A percentile compares a stretch with the other conserved stretches of the same genome.
These are phyloP conservation scores for Pollenia angustigena DNA, from an alignment of 2,888 invertebrate species.

Conservation along the genomic window DNA sequence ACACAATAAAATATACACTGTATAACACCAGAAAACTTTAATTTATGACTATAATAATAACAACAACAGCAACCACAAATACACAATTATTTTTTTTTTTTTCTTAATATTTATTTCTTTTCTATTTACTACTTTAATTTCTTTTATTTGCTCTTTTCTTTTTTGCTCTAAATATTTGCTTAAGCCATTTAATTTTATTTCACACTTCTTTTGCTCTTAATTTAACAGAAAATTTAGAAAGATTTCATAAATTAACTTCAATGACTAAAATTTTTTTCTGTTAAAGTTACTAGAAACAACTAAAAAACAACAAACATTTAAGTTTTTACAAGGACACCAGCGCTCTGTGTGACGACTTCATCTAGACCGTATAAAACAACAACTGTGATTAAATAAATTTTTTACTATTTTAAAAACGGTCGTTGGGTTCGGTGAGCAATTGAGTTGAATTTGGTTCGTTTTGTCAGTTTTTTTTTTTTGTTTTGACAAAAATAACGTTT, in stretches of 20 bases:
- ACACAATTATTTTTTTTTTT: not conserved
- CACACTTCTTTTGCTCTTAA: too few relatives aligned
- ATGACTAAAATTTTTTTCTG: not conserved
- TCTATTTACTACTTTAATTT: slow-evolving; percentile 12
- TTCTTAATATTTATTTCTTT: not conserved
- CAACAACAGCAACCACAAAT: slow-evolving; percentile 27
- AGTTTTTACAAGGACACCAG: slow-evolving; percentile 23
- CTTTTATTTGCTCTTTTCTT: slow-evolving; percentile 27
- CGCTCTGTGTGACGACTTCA: slow-evolving; percentile 66
- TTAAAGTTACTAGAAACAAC: slow-evolving; percentile 10
- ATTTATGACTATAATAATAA: slow-evolving; percentile 36
- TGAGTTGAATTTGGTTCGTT: slow-evolving; percentile 49
- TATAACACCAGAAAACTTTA: slow-evolving; percentile 34
- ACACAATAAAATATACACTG: slow-evolving; percentile 61
- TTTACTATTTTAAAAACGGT: slow-evolving; percentile 57
- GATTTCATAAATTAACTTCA: not conserved
- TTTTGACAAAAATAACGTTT: slow-evolving; percentile 48
- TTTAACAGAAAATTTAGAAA: not conserved
- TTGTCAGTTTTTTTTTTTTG: slow-evolving; percentile 15
- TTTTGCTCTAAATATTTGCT: slow-evolving; percentile 14
- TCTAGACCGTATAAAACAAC: slow-evolving; percentile 69
- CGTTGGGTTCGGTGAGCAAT: slow-evolving; percentile 40
- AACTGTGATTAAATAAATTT: slow-evolving; percentile 61
- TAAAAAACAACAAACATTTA: not conserved
- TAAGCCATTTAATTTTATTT: slow-evolving; percentile 18